Evolutionary conservation across 53 echinoderm and acorn worm genomes (phyloP), one percentile per base, ranked within the genome.

Genomic region (Echinometra lucunter): DNA sequence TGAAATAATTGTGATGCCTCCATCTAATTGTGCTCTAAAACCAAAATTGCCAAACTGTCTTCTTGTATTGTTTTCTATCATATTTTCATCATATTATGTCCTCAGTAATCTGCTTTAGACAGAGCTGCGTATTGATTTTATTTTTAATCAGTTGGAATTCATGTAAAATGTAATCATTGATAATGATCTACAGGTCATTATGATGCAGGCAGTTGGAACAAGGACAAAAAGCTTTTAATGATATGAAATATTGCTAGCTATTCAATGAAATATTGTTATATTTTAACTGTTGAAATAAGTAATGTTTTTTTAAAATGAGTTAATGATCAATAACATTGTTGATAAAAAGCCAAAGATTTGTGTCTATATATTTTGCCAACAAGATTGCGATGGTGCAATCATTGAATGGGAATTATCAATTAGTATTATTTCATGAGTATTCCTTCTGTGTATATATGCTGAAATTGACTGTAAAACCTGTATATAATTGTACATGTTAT

Each of bases 371-470:
- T 81, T 81, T 85, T 85, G 81, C 49, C 47, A 49, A 85, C 10
- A 85, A 49, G n/a, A 85, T 85, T 85, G 85, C 85, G 49, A 85
- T 85, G 49, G 37, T 85, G 85, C 10, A n/a, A 85, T 85, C 85
- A 85, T 2, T 49, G 45, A 45, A 85, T 85, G 49, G 47, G 12
- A 47, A 85, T 85, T 25, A 30, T 81, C 4, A 2, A 53, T 53
- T 53, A 53, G 1, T 85, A 49, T 49, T 0, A 19, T 78, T 4
- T 78, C 32, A 40, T 38, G 40, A 75, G 78, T 17, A 38, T 78
- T 78, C 42, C 16, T 78, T 42, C 38, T 78, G 78, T 78, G 42
- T 78, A 78, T 78, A 42, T 78, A 21, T 78, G 19, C 38, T 78
- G 4, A 21, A 38, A 75, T 38, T 1, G 2, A 11, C 18, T 42